Evolutionary conservation across 2,888 invertebrate species (phyloP).

Genomic region (Macrophya alboannulata): DNA sequence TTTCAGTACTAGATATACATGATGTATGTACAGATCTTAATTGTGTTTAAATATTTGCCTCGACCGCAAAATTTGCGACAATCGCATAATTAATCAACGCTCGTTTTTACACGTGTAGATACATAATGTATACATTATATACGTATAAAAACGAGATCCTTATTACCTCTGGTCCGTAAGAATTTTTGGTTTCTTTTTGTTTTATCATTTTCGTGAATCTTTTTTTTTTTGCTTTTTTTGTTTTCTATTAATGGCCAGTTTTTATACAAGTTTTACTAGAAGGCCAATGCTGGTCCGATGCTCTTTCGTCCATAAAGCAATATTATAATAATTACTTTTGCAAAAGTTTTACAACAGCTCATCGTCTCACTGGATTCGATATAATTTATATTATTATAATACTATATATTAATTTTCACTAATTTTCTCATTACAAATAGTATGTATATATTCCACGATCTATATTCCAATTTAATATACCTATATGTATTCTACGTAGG

Average conservation of each 20-base stretch:
- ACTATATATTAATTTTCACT: slow-evolving; percentile 14
- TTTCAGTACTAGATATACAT: background rate
- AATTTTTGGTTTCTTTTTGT: background rate
- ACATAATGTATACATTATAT: background rate
- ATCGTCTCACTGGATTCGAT: slow-evolving; percentile 7
- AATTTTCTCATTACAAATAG: slow-evolving; percentile 2
- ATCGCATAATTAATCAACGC: background rate
- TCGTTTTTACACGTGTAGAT: slow-evolving; percentile 10
- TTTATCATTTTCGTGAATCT: no score
- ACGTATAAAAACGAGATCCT: slow-evolving; percentile 24
- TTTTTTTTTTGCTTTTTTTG: background rate
- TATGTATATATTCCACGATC: slow-evolving; percentile 10
- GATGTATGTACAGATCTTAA: background rate
- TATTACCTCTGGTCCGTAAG: slow-evolving; percentile 27
- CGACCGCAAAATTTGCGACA: background rate
- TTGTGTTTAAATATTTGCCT: background rate
- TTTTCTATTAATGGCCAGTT: slow-evolving; percentile 33
- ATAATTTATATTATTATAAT: background rate
- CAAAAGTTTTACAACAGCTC: slow-evolving; percentile 13
- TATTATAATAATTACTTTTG: slow-evolving; percentile 25
- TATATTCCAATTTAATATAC: slow-evolving; percentile 2
- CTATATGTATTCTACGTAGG: background rate
- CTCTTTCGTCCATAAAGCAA: slow-evolving; percentile 33
- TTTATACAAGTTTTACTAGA: slow-evolving; percentile 38
- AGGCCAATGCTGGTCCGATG: slow-evolving; percentile 47